phyloP scores from a whole-genome alignment of 2,797 vertebrate species.

The Pipistrellus kuhlii region DNA sequence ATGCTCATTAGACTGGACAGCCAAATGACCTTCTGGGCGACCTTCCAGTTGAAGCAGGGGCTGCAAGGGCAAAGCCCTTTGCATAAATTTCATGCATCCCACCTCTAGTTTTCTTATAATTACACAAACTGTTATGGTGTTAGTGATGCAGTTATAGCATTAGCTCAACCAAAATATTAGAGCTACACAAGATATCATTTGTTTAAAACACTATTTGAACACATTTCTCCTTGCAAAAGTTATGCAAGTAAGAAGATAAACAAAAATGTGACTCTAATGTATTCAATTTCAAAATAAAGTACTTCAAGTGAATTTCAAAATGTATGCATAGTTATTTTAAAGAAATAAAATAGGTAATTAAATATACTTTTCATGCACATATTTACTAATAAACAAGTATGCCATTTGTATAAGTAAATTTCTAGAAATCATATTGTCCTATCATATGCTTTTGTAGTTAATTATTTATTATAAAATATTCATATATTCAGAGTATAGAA shows the following conservation, averaged over 20 bases:
- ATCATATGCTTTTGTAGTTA: background rate
- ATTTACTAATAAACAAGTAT: background rate
- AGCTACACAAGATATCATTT: background rate
- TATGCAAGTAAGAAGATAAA: background rate
- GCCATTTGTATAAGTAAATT: background rate
- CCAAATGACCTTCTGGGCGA: too few species aligned
- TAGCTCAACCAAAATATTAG: background rate
- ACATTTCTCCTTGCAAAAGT: background rate
- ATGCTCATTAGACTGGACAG: too few species aligned
- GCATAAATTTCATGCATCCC: too few species aligned
- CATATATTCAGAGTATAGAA: background rate
- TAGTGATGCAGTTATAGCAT: background rate
- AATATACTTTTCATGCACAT: background rate
- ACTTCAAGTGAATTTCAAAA: background rate
- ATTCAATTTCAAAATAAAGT: background rate
- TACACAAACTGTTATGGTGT: background rate
- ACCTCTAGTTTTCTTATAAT: background rate
- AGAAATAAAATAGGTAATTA: background rate
- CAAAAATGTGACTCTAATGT: background rate
- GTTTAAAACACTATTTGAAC: slow-evolving; percentile 12
- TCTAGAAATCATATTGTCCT: background rate
- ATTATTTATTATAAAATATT: slow-evolving; percentile 11
- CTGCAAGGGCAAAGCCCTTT: too few species aligned
- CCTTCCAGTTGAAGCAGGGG: too few species aligned
- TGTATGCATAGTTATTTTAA: background rate